These are phyloP conservation scores for Parascotia fuliginaria DNA, from an alignment of 2,888 invertebrate genomes.

Conservation along the genomic window DNA sequence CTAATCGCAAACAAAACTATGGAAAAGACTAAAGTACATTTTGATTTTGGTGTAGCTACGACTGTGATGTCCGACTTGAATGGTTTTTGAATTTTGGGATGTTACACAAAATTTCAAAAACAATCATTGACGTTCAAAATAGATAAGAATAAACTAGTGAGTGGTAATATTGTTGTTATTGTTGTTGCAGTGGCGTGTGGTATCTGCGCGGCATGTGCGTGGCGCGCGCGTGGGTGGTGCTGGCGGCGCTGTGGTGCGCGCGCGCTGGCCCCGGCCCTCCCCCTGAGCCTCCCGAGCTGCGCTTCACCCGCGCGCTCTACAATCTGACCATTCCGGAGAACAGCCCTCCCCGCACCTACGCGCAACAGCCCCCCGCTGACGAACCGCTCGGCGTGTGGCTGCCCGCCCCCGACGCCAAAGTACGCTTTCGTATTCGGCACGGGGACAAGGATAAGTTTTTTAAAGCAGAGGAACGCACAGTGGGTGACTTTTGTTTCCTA, in stretches of 20 bases:
- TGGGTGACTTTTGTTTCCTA: slow-evolving; percentile 98
- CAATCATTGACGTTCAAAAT: too few relatives aligned
- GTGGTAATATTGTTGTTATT: neutral
- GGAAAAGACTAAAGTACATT: too few relatives aligned
- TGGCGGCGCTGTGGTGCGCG: slow-evolving; percentile 65
- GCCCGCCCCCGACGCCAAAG: slow-evolving; percentile 70
- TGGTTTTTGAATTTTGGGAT: too few relatives aligned
- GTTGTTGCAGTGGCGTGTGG: neutral
- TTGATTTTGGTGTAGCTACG: too few relatives aligned
- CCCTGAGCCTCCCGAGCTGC: slow-evolving; percentile 64
- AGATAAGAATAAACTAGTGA: too few relatives aligned
- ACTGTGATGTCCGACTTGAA: too few relatives aligned
- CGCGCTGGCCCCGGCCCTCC: slow-evolving; percentile 51
- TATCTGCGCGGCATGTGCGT: slow-evolving; percentile 30
- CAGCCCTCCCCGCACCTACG: slow-evolving; percentile 95
- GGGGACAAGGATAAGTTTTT: slow-evolving; percentile 97
- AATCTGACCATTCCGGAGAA: slow-evolving; percentile 97
- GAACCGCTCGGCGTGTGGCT: slow-evolving; percentile 92
- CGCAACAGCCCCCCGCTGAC: slow-evolving; percentile 88
- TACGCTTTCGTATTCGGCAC: slow-evolving; percentile 94
- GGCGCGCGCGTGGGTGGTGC: slow-evolving; percentile 63
- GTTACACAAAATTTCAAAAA: too few relatives aligned
- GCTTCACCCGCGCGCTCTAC: slow-evolving; percentile 91
- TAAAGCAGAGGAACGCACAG: slow-evolving; percentile 94
- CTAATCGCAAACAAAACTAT: too few relatives aligned